These are phyloP conservation scores for Netelia melanura DNA, from an alignment of 2,888 invertebrate genomes.

Conservation along the genomic window DNA sequence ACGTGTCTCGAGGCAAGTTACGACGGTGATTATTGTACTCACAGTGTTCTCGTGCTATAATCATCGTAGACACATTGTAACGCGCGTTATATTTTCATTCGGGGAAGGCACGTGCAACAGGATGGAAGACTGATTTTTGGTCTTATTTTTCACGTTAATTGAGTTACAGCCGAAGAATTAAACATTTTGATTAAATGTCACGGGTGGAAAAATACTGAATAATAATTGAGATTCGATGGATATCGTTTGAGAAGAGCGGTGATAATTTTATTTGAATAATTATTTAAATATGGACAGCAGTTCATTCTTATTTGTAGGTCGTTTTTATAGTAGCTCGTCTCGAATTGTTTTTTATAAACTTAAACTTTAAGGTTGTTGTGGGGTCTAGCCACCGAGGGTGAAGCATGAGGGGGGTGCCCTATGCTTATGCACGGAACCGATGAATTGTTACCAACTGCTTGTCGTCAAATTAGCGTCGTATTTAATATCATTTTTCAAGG, in stretches of 20 bases:
- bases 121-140: not conserved
- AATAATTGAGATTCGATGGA: not conserved
- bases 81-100: constrained; percentile 10
- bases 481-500: too few relatives aligned
- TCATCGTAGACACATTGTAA: constrained; percentile 39
- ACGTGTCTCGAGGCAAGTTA: constrained; percentile 41
- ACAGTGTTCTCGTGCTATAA: constrained; percentile 38
- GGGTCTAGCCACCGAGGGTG: too few relatives aligned
- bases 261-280: not conserved
- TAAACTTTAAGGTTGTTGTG: too few relatives aligned
- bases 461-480: too few relatives aligned
- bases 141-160: not conserved
- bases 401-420: too few relatives aligned
- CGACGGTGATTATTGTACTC: constrained; percentile 58
- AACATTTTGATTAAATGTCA: not conserved
- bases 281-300: too few relatives aligned
- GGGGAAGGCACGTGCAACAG: not conserved
- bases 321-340: too few relatives aligned
- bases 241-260: not conserved
- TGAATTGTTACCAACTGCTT: too few relatives aligned
- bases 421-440: too few relatives aligned
- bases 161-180: not conserved
- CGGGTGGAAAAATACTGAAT: not conserved
- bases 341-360: too few relatives aligned
- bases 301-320: too few relatives aligned